Base-by-base conservation (phyloP, 2,888 invertebrate species). In the Corbicula japonica region DNA sequence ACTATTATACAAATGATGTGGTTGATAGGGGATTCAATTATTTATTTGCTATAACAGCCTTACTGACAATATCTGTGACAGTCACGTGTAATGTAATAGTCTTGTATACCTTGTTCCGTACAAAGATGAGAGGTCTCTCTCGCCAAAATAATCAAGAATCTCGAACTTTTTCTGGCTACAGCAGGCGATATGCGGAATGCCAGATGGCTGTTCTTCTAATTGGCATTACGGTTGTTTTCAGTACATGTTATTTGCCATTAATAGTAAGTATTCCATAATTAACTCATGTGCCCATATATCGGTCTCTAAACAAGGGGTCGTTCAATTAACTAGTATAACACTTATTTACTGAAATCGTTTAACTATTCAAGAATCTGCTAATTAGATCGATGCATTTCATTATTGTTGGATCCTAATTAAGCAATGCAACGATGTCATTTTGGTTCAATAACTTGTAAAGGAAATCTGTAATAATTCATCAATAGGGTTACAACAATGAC, bases 121-220 rank as follows among this genome's bases (percentile, higher is more conserved):
- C 89, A 52, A 84, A 85, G 26, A 85, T 86, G 28, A 86, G 90
- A 32, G 83, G 74, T 4, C 50, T 86, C 21, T 81, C 88, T 35
- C 28, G 32, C 30, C 77, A 85, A 2, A 86, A 85, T 5, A 75
- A 77, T 34, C 69, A 83, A 21, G 74, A 63, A 2, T 69, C 79
- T 21, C 80, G 86, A 48, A 73, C 76, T 28, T 81, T 71, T 34
- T 76, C 76, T 2, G 83, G 85, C n/a, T 75, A 81, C 48, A 83
- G 74, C 30, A 86, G 86, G 72, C 73, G 89, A 21, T 89, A 82
- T 63, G 86, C 90, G 35, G 93, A 93, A 84, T 87, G 92, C 41
- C 92, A 93, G 80, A 93, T 93, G 93, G 89, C 92, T 46, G 86
- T 92, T 52, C 89, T 93, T 58, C 88, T 93, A 35, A 78, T 92